Evolutionary conservation across 2,888 invertebrate species (phyloP).

Genomic region (Morpho deidamia): DNA sequence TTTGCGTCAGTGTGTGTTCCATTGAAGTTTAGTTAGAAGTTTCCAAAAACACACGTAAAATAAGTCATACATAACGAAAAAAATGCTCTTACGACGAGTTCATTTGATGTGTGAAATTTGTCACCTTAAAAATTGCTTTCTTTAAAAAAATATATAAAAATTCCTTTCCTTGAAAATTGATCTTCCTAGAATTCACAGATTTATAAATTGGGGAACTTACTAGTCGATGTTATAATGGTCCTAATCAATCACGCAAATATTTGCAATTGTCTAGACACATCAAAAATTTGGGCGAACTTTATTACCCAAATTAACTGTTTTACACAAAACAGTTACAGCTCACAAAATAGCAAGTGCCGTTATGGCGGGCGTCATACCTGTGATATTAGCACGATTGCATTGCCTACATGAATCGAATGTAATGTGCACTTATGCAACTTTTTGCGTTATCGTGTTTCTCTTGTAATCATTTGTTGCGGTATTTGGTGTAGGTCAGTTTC

Average conservation of each 20-base stretch:
- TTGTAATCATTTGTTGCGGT: slow-evolving; percentile 42
- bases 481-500: slow-evolving; percentile 70
- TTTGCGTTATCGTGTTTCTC: slow-evolving; percentile 49
- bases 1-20: too few species aligned
- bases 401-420: slow-evolving; percentile 8
- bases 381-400: slow-evolving; percentile 7
- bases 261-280: neutral
- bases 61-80: too few species aligned
- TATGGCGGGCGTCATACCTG: neutral
- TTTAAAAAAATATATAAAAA: too few species aligned
- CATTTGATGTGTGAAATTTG: too few species aligned
- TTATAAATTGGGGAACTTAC: too few species aligned
- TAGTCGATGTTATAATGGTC: too few species aligned
- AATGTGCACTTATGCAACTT: slow-evolving; percentile 48
- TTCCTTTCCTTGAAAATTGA: neutral
- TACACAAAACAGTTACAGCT: slow-evolving; percentile 9
- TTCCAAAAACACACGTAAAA: too few species aligned
- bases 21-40: too few species aligned
- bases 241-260: too few species aligned
- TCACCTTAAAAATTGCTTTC: too few species aligned
- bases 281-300: neutral
- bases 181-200: too few species aligned
- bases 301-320: slow-evolving; percentile 12
- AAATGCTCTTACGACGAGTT: too few species aligned
- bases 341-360: slow-evolving; percentile 9